A percentile compares a stretch with the other conserved stretches of the same genome.
Conservation (phyloP, 2,113 vertebrate genomes). For the Bostrychus sinensis region DNA sequence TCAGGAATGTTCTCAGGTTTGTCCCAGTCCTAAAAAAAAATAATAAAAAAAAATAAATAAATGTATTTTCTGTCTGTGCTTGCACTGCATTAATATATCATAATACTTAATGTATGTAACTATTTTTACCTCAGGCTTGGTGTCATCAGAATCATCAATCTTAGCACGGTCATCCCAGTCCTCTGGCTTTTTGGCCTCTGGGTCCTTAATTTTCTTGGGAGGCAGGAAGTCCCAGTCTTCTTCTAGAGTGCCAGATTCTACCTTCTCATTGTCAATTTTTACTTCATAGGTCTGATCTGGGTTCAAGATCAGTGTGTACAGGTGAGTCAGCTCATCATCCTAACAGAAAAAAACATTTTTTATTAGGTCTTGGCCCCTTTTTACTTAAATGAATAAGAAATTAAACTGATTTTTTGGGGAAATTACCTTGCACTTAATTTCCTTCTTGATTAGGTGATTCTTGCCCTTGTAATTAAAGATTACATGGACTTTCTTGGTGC, state of each 20-base stretch:
- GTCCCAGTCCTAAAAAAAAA: conserved; percentile 83
- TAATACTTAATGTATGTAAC: not conserved
- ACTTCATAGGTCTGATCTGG: conserved; percentile 86
- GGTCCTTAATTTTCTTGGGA: conserved; percentile 79
- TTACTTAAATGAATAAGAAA: not conserved
- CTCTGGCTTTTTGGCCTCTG: conserved; percentile 75
- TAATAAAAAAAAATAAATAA: not conserved
- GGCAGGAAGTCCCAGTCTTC: conserved; percentile 87
- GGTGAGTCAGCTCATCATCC: conserved; percentile 85
- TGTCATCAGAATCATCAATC: conserved; percentile 74
- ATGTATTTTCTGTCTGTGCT: too few species aligned
- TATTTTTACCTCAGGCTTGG: conserved; percentile 77
- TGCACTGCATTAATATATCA: too few species aligned
- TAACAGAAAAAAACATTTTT: conserved; percentile 25
- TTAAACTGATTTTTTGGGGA: not conserved
- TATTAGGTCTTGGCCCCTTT: not conserved
- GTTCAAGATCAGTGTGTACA: conserved; percentile 86
- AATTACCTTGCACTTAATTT: conserved; percentile 87
- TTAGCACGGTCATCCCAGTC: conserved; percentile 79
- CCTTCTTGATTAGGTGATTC: conserved; percentile 87
- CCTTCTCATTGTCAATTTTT: conserved; percentile 82
- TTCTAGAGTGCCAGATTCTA: conserved; percentile 83
- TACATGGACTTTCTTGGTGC: conserved; percentile 89
- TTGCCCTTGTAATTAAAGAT: conserved; percentile 91
- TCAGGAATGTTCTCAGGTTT: conserved; percentile 84